phyloP scores from a whole-genome alignment of 2,113 vertebrate genomes.

The Sylvia atricapilla region DNA sequence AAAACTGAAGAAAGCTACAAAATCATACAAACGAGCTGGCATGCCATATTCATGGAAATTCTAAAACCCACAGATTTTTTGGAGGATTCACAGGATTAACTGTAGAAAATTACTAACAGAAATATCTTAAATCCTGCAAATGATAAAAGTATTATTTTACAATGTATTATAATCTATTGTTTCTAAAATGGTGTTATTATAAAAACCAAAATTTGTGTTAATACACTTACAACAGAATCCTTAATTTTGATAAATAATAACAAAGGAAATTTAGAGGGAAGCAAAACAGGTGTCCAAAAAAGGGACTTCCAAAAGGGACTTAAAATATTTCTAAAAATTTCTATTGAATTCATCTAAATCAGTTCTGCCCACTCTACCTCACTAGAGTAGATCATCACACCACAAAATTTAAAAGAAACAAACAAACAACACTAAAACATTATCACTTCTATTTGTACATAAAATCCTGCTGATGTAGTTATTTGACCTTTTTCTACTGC shows the following conservation, averaged over 20 bases:
- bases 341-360: not conserved
- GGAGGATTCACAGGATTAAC: not conserved
- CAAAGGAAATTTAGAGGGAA: not conserved
- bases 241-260: not conserved
- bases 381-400: not conserved
- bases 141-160: not conserved
- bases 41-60: not conserved
- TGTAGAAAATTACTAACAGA: not conserved
- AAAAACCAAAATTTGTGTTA: not conserved
- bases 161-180: not conserved
- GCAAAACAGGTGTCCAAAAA: not conserved
- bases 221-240: not conserved
- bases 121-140: not conserved
- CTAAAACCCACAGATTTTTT: not conserved
- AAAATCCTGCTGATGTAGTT: not conserved
- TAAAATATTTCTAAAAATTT: not conserved
- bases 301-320: fast-evolving
- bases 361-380: not conserved
- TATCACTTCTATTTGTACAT: not conserved
- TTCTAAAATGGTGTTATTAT: not conserved
- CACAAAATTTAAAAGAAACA: not conserved
- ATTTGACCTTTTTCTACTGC: not conserved
- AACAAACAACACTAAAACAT: not conserved
- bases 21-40: not conserved
- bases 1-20: not conserved